Percentiles rank a stretch among this genome's conserved stretches.
Conservation (phyloP, 2,797 vertebrate species). For the Amniataba percoides region DNA sequence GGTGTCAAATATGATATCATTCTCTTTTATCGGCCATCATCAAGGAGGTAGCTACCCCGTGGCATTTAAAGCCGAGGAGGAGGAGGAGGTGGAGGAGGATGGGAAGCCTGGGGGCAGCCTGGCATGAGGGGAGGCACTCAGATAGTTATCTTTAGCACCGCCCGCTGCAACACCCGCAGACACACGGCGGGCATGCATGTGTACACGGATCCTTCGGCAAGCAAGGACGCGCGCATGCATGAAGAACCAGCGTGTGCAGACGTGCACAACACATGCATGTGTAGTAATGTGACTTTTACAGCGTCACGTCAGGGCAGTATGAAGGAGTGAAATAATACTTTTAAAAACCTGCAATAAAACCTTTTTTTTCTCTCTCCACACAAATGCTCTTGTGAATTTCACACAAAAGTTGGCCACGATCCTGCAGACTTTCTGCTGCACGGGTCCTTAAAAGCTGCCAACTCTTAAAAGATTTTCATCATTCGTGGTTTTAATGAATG, state of each 20-base stretch:
- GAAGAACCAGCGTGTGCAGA: neutral
- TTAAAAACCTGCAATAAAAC: too few relatives aligned
- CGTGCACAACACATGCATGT: neutral
- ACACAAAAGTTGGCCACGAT: too few relatives aligned
- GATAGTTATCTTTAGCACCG: conserved; percentile 63
- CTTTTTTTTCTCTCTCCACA: too few relatives aligned
- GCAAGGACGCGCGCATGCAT: neutral
- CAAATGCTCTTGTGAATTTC: neutral
- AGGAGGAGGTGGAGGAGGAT: neutral
- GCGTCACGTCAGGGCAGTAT: neutral
- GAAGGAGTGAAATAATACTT: too few relatives aligned
- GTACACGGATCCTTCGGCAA: neutral
- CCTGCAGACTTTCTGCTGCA: neutral
- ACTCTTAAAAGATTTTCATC: conserved; percentile 26
- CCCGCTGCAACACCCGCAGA: neutral
- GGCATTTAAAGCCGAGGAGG: conserved; percentile 73
- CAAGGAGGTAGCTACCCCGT: conserved; percentile 70
- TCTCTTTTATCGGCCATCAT: conserved; percentile 82
- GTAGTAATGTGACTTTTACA: too few relatives aligned
- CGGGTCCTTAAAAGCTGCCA: conserved; percentile 12
- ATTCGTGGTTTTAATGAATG: conserved; percentile 24
- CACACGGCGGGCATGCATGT: neutral
- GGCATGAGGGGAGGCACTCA: conserved; percentile 51
- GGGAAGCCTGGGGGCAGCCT: conserved; percentile 49
- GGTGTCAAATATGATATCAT: conserved; percentile 84